phyloP scores from a whole-genome alignment of 2,888 invertebrate genomes.

The Dryobotodes eremita region DNA sequence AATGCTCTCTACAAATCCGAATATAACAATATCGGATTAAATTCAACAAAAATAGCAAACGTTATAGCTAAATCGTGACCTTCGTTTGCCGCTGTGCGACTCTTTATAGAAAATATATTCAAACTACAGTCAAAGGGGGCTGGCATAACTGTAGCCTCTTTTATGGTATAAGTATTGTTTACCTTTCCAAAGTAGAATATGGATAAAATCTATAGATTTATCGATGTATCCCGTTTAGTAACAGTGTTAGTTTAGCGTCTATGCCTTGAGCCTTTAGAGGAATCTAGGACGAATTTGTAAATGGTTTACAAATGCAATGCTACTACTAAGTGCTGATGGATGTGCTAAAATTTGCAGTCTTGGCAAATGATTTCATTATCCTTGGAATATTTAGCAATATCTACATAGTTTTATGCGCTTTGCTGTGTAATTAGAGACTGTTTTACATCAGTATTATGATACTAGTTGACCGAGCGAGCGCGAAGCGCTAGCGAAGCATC shows the following conservation, averaged over 20 bases:
- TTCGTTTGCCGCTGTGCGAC: constrained; percentile 43
- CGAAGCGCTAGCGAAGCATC: too few species aligned
- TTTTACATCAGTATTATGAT: constrained; percentile 16
- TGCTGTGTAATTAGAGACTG: constrained; percentile 31
- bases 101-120: constrained; percentile 70
- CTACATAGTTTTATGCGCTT: constrained; percentile 30
- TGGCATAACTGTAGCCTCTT: constrained; percentile 77
- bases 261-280: constrained; percentile 45
- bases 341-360: constrained; percentile 30
- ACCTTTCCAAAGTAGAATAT: constrained; percentile 59
- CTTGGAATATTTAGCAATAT: constrained; percentile 31
- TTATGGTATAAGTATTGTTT: constrained; percentile 79
- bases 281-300: constrained; percentile 40
- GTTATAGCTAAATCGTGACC: constrained; percentile 67
- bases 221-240: constrained; percentile 53
- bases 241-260: constrained; percentile 50
- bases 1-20: constrained; percentile 53
- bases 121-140: constrained; percentile 76
- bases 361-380: constrained; percentile 37
- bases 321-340: constrained; percentile 31
- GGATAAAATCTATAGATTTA: constrained; percentile 62
- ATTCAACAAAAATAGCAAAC: constrained; percentile 59
- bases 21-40: constrained; percentile 47
- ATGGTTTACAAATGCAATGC: constrained; percentile 27
- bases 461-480: background rate